Conservation (phyloP, 1,140 invertebrate species). For the Megathymus violae region DNA sequence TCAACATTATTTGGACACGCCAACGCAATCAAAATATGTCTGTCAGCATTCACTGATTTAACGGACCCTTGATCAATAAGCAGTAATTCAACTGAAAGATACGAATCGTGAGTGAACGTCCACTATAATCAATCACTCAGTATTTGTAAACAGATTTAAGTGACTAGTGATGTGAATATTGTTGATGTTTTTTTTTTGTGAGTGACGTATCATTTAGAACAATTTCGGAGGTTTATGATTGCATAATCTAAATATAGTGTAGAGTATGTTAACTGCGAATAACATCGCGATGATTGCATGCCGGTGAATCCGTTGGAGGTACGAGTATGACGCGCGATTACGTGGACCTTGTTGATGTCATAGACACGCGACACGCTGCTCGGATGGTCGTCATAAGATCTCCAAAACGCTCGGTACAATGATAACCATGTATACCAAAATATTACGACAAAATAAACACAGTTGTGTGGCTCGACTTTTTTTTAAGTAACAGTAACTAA, state of each 20-base stretch:
- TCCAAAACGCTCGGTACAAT: conserved; percentile 17
- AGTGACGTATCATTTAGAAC: background rate
- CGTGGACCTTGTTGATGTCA: conserved; percentile 71
- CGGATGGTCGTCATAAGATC: conserved; percentile 52
- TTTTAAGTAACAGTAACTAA: too few species aligned
- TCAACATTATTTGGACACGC: conserved; percentile 45
- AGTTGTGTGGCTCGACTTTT: too few species aligned
- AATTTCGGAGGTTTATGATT: conserved; percentile 35
- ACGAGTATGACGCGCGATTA: conserved; percentile 71
- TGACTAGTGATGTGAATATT: conserved; percentile 14
- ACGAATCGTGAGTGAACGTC: conserved; percentile 29
- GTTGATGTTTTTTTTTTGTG: conserved; percentile 16
- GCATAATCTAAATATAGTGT: conserved; percentile 53
- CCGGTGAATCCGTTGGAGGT: conserved; percentile 59
- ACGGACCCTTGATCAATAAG: conserved; percentile 47
- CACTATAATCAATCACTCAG: conserved; percentile 23
- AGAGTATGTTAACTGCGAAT: conserved; percentile 59
- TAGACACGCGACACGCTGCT: conserved; percentile 47
- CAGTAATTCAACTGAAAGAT: conserved; percentile 29
- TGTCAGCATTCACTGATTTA: conserved; percentile 40
- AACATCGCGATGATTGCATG: conserved; percentile 63
- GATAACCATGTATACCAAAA: conserved; percentile 8
- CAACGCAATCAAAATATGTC: conserved; percentile 47
- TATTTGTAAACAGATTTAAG: conserved; percentile 23
- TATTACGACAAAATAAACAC: conserved; percentile 1